Base-by-base conservation (phyloP, 1,140 invertebrate genomes). In the Heliothis virescens region DNA sequence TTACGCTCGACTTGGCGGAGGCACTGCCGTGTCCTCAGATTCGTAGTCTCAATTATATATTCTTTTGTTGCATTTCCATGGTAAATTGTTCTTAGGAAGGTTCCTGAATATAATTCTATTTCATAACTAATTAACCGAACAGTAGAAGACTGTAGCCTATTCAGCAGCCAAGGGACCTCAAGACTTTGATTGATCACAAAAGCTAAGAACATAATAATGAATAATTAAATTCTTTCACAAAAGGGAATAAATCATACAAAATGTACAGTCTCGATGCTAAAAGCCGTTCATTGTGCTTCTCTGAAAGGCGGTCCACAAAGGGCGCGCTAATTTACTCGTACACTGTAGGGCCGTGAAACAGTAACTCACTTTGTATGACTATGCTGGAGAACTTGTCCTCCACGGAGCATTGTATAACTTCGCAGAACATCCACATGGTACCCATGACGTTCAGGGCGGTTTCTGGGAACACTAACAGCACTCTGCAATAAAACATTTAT, bases 351-450 rank as follows among this genome's bases (percentile, higher is more conserved):
- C 34, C 34, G 62, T 65, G 41, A 67, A 48, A 48, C n/a, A 48
- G 7, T 67, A 18, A 90, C 92, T 95, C 84, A 97, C 96, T 96
- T 95, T 97, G 96, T 82, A 97, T 96, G 3, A 97, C 96, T 57
- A 96, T 96, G 75, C 96, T 95, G 9, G 97, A 97, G 88, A 97
- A 97, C 80, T 96, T 95, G 86, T 97, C 96, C 76, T 95, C 94
- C 60, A 96, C 95, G 3, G 93, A 94, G 91, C 97, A 97, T 18
- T 96, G 89, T 9, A 97, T 96, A 12, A 96, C 90, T 75, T 96
- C 95, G 82, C 96, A 97, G 89, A 98, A 97, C 53, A 97, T 96
- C 97, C 98, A 98, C 87, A 98, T 95, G 3, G 97, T 97, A 11
- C 98, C 98, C 87, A 98, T 94, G 63, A 97, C 95, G 86, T 98